Evolutionary conservation across 2,113 vertebrate genomes (phyloP).

Genomic region (Heliornis fulica): DNA sequence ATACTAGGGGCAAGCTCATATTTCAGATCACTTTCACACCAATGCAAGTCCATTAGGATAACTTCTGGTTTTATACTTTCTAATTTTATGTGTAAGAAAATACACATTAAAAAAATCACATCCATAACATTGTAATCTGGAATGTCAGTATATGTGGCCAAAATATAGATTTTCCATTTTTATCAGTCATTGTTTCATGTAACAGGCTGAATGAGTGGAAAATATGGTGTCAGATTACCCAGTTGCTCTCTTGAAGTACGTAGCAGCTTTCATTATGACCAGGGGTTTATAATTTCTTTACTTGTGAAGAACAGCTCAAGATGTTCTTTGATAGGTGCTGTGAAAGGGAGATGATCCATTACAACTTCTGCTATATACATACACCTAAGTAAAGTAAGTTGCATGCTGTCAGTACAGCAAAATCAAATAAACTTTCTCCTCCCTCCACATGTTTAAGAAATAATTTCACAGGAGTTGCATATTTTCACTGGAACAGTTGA

Average conservation of each 20-base stretch:
- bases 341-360: constrained; percentile 21
- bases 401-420: background rate
- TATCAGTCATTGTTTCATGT: constrained; percentile 39
- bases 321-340: background rate
- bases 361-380: background rate
- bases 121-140: background rate
- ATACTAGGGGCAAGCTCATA: background rate
- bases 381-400: background rate
- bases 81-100: background rate
- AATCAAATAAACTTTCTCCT: background rate
- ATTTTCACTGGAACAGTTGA: background rate
- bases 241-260: background rate
- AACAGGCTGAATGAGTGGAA: constrained; percentile 39
- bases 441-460: background rate
- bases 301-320: background rate
- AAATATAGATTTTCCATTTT: constrained; percentile 34
- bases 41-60: background rate
- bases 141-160: background rate
- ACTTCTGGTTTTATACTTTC: background rate
- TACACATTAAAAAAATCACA: background rate
- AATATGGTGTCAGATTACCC: constrained; percentile 14
- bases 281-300: constrained; percentile 7
- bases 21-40: background rate
- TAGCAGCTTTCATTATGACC: constrained; percentile 19
- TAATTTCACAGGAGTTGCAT: background rate